Base-by-base conservation (phyloP, 2,113 vertebrate species). In the Lonchura striata region DNA sequence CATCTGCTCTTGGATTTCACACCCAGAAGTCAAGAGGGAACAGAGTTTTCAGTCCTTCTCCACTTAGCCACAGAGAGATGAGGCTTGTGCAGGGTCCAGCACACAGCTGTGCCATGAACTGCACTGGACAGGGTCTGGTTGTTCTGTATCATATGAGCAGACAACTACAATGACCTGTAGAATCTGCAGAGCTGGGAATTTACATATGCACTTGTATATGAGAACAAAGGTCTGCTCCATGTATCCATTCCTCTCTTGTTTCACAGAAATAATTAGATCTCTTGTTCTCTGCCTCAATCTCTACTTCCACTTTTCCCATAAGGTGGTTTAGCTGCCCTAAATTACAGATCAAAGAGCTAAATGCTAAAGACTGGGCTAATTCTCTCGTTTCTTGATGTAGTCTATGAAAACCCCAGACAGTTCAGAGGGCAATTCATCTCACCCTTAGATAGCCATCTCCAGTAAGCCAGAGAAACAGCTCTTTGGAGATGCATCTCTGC, bases 301-400 rank as follows among this genome's bases (percentile, higher is more conserved):
- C 82, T 72, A 74, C 23, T 81, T 79, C 35, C 24, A 54, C 52
- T 53, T 90, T 81, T 70, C 56, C 54, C 64, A 60, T 37, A 47
- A 59, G 76, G 68, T 90, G 37, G 21, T 77, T 93, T 65, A 65
- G 63, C 50, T 81, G 54, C 61, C 92, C 82, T 74, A 74, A 88
- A 88, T 70, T 86, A 93, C 88, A 90, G 52, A 78, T 70, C 68
- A 59, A 78, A 94, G 79, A 86, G 71, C 31, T 88, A 90, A 96
- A 86, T 81, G 82, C 80, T 86, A 74, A 88, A 83, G 47, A 86
- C 42, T 35, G 52, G 52, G 47, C 46, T 88, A 95, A 82, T 96
- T 80, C 71, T 85, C 54, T 77, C 1, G 0, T 68, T 88, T 94
- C 76, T 82, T 28, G 42, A 63, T 46, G 14, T 30, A 79, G 57